Conservation (phyloP, 2,888 invertebrate species). For the Drosophila algonquin region DNA sequence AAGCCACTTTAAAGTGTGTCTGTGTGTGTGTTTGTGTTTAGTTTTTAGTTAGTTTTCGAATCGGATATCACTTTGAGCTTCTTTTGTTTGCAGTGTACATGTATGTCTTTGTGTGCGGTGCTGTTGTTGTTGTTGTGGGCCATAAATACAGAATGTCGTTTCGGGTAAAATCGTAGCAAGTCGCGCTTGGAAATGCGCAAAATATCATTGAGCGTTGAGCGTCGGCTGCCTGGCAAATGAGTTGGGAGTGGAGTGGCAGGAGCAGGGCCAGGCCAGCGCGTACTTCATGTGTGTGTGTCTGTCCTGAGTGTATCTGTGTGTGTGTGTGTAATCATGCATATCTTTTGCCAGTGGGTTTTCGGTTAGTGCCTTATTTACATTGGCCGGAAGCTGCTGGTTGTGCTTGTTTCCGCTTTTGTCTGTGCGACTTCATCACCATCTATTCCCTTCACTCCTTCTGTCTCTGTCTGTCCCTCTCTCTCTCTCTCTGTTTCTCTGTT, state of each 20-base stretch:
- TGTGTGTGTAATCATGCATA: conserved; percentile 51
- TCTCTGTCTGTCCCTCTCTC: background rate
- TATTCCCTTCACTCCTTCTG: background rate
- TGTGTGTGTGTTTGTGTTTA: no score
- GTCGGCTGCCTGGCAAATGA: conserved; percentile 47
- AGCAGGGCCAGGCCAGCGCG: background rate
- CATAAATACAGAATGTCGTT: conserved; percentile 57
- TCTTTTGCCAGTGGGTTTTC: conserved; percentile 46
- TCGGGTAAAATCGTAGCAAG: conserved; percentile 24
- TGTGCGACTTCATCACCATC: conserved; percentile 38
- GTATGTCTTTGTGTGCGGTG: conserved; percentile 27
- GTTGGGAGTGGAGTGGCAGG: conserved; percentile 11
- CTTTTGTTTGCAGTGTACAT: background rate
- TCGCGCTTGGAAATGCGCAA: conserved; percentile 14
- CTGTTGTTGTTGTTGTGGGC: conserved; percentile 7
- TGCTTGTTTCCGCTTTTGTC: conserved; percentile 54
- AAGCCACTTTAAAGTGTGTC: no score
- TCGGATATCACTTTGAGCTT: no score
- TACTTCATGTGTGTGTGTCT: conserved; percentile 6
- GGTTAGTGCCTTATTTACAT: conserved; percentile 52
- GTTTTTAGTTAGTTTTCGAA: background rate
- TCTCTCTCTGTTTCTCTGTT: conserved; percentile 1
- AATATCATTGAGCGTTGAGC: conserved; percentile 35
- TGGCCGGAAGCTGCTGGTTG: conserved; percentile 56
- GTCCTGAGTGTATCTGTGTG: conserved; percentile 3